Conservation (phyloP, 2,113 vertebrate genomes). For the Peucedramus taeniatus region DNA sequence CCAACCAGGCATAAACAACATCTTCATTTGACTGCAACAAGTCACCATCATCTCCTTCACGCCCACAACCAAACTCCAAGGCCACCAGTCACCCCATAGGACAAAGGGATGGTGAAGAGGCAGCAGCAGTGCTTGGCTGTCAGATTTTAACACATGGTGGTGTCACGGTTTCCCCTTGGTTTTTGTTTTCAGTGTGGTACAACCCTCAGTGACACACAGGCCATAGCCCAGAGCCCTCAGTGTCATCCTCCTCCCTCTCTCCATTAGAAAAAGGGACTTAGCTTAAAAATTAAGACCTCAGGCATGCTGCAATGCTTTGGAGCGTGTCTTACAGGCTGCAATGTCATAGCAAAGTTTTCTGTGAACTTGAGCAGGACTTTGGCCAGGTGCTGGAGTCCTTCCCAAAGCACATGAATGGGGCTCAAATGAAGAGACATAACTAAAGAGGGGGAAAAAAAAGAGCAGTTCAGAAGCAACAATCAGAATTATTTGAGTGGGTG, state of each 20-base stretch:
- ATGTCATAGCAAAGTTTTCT: neutral
- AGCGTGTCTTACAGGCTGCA: neutral
- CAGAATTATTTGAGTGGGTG: neutral
- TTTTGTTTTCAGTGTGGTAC: accelerated
- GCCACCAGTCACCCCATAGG: neutral
- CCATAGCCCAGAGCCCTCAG: neutral
- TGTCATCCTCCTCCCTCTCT: neutral
- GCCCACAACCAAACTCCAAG: neutral
- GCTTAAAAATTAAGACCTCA: neutral
- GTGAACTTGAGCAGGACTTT: neutral
- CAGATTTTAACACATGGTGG: neutral
- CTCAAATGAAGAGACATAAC: neutral
- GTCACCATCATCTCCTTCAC: accelerated
- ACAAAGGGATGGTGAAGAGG: neutral
- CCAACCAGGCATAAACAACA: neutral
- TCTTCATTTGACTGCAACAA: accelerated
- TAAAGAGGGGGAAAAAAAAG: accelerated
- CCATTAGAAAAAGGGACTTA: neutral
- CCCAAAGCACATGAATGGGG: neutral
- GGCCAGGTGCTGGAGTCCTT: neutral
- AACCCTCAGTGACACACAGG: neutral
- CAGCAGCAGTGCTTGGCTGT: neutral
- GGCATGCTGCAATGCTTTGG: neutral
- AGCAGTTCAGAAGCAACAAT: neutral
- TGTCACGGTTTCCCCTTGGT: accelerated